Conservation (phyloP, 2,113 vertebrate genomes). For the Gulo gulo region DNA sequence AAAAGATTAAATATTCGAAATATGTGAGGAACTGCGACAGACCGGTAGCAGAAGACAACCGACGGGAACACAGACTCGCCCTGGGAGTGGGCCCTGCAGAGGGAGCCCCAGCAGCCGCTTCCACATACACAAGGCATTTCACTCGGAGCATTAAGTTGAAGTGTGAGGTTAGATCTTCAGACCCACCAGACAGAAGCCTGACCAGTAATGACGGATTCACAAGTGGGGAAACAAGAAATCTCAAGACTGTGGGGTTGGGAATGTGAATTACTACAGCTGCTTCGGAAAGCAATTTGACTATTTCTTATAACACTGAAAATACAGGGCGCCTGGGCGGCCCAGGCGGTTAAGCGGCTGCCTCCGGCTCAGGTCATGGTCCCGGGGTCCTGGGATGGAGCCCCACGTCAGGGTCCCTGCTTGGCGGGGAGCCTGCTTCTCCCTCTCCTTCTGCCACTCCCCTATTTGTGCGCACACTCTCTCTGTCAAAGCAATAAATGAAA, state of each 20-base stretch:
- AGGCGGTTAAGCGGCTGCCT: neutral
- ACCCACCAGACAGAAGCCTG: no score
- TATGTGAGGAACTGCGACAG: neutral
- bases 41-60: neutral
- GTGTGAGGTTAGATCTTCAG: neutral
- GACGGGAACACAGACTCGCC: neutral
- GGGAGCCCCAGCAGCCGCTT: fast-evolving
- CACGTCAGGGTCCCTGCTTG: neutral
- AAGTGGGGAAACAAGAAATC: no score
- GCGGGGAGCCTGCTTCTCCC: neutral
- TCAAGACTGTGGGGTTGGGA: neutral
- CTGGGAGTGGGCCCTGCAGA: no score
- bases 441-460: neutral
- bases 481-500: neutral
- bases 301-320: neutral
- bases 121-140: fast-evolving
- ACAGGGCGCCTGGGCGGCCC: neutral
- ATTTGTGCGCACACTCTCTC: neutral
- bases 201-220: fast-evolving
- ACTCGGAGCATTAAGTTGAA: neutral
- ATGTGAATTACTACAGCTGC: neutral
- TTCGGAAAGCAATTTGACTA: neutral
- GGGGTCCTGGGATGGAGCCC: neutral
- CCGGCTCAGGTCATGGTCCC: neutral
- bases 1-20: neutral